phyloP scores from a whole-genome alignment of 2,888 invertebrate genomes.

The Clistopyga incitator region DNA sequence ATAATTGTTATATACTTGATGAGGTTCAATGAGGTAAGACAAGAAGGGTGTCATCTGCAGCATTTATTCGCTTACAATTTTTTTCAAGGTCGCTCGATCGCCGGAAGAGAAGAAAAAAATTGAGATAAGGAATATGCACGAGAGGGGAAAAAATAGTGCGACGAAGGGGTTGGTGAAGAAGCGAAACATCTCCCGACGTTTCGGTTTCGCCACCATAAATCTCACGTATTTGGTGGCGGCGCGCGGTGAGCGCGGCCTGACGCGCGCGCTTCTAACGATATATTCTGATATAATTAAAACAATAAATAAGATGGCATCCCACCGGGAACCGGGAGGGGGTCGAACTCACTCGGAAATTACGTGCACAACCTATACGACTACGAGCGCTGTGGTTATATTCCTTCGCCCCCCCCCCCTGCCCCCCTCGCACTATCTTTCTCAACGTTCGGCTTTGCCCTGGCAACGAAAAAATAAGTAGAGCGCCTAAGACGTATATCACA shows the following conservation, averaged over 20 bases:
- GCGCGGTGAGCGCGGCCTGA: slow-evolving; percentile 77
- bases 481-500: slow-evolving; percentile 60
- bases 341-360: slow-evolving; percentile 78
- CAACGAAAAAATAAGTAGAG: slow-evolving; percentile 63
- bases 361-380: slow-evolving; percentile 68
- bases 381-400: slow-evolving; percentile 54
- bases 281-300: slow-evolving; percentile 85
- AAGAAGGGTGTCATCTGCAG: too few relatives aligned
- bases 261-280: slow-evolving; percentile 82
- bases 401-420: slow-evolving; percentile 4
- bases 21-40: too few relatives aligned
- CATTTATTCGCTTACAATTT: too few relatives aligned
- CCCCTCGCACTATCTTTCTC: slow-evolving; percentile 15
- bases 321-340: slow-evolving; percentile 83
- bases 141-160: slow-evolving; percentile 38
- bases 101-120: slow-evolving; percentile 26
- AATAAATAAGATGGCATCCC: slow-evolving; percentile 84
- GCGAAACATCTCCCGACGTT: slow-evolving; percentile 64
- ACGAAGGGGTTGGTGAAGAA: slow-evolving; percentile 40
- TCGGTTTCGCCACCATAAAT: slow-evolving; percentile 78
- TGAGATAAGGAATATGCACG: slow-evolving; percentile 20
- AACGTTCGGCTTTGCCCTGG: slow-evolving; percentile 39
- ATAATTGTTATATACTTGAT: too few relatives aligned
- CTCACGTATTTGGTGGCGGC: slow-evolving; percentile 81
- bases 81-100: too few relatives aligned